Percentiles rank a stretch among this genome's conserved stretches.
Conservation (phyloP, 2,888 invertebrate species). For the Mesorhabditis belari region DNA sequence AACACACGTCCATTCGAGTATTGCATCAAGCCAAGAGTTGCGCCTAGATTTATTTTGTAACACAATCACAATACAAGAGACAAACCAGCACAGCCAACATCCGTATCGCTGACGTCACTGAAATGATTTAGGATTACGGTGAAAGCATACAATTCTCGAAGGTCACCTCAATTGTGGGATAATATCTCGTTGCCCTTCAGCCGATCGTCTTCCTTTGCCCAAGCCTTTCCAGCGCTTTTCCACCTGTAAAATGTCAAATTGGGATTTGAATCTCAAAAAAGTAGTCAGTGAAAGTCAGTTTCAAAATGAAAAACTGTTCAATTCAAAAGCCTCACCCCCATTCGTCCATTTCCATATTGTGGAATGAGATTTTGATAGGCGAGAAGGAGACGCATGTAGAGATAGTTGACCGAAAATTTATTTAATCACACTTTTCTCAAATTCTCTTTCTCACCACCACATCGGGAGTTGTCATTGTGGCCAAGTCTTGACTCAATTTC, state of each 20-base stretch:
- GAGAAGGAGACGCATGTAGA: conserved; percentile 26
- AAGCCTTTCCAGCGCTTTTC: neutral
- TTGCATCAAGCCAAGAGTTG: conserved; percentile 19
- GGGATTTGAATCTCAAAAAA: too few relatives aligned
- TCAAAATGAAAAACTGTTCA: too few relatives aligned
- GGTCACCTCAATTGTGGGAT: neutral
- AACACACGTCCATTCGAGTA: conserved; percentile 43
- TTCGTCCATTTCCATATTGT: neutral
- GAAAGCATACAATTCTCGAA: too few relatives aligned
- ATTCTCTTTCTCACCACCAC: too few relatives aligned
- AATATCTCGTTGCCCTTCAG: neutral
- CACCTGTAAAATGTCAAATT: too few relatives aligned
- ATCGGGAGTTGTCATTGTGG: neutral
- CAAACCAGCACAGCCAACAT: neutral
- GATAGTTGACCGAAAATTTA: conserved; percentile 34
- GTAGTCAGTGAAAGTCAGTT: too few relatives aligned
- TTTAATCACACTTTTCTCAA: too few relatives aligned
- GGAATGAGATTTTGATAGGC: conserved; percentile 11
- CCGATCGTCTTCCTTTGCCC: neutral
- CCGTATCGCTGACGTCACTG: neutral
- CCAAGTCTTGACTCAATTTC: conserved; percentile 6
- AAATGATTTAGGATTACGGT: too few relatives aligned
- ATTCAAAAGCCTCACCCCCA: too few relatives aligned
- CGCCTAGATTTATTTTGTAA: too few relatives aligned
- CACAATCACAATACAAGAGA: too few relatives aligned